These are phyloP conservation scores for Candoia aspera DNA, from an alignment of 2,113 vertebrate species.

Conservation along the genomic window DNA sequence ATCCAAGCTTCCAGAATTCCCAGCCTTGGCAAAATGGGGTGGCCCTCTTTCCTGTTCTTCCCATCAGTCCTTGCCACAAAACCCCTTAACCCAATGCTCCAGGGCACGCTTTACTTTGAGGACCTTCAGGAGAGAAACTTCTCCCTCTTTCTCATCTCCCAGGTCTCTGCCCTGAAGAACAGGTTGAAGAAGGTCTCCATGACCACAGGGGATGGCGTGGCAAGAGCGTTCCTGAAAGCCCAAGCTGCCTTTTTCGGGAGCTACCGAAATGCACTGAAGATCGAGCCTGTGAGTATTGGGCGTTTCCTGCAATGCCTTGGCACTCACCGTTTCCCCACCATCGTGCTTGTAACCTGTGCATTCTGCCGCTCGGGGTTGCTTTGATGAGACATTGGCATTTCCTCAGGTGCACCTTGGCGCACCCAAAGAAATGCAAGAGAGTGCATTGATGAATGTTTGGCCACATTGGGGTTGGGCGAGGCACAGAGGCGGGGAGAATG, in stretches of 20 bases:
- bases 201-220: constrained; percentile 91
- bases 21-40: no score
- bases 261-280: constrained; percentile 92
- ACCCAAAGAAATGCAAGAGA: not conserved
- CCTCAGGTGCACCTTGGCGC: no score
- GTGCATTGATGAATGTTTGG: not conserved
- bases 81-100: no score
- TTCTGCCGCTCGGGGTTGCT: not conserved
- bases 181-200: constrained; percentile 94
- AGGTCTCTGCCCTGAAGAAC: constrained; percentile 93
- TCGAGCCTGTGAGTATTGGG: constrained; percentile 86
- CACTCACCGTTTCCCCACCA: no score
- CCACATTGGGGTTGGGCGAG: not conserved
- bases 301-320: not conserved
- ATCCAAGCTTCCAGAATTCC: no score
- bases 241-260: constrained; percentile 95
- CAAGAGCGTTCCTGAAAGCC: constrained; percentile 92
- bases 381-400: not conserved
- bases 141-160: constrained; percentile 36
- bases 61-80: not conserved
- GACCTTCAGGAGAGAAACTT: not conserved
- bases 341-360: not conserved
- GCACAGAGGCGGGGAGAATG: not conserved
- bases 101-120: constrained; percentile 7
- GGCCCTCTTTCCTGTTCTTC: not conserved